Conservation (phyloP, 1,140 invertebrate genomes). For the Calosoma granatense region DNA sequence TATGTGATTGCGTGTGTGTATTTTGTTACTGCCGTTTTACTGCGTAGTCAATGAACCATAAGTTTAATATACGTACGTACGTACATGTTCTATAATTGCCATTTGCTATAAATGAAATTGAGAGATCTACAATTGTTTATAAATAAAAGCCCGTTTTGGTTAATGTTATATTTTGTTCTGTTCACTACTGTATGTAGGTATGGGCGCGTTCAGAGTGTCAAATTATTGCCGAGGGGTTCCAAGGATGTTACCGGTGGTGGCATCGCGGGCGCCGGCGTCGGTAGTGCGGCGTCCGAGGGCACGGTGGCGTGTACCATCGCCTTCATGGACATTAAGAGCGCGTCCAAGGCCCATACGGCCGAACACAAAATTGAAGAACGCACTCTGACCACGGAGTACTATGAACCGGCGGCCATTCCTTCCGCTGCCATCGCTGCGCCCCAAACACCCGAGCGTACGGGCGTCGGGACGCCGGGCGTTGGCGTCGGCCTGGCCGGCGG, state of each 20-base stretch:
- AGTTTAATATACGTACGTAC: no score
- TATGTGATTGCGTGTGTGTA: no score
- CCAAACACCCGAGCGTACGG: slow-evolving; percentile 43
- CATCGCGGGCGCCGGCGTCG: neutral
- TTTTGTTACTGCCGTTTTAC: no score
- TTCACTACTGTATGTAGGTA: no score
- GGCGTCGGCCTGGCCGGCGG: slow-evolving; percentile 47
- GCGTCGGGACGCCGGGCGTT: slow-evolving; percentile 44
- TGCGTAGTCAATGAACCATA: no score
- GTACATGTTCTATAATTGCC: no score
- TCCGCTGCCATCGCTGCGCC: slow-evolving; percentile 37
- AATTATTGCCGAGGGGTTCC: slow-evolving; percentile 59
- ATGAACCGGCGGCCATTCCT: slow-evolving; percentile 72
- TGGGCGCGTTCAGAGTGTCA: slow-evolving; percentile 94
- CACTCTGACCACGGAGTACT: slow-evolving; percentile 82
- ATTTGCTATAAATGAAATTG: no score
- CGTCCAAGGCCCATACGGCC: slow-evolving; percentile 81
- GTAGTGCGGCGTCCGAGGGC: slow-evolving; percentile 35
- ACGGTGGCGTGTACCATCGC: slow-evolving; percentile 75
- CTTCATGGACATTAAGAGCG: slow-evolving; percentile 95
- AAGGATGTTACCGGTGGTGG: slow-evolving; percentile 13
- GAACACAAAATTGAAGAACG: slow-evolving; percentile 82
- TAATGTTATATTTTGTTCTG: no score
- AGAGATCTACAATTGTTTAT: no score
- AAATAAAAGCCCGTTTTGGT: no score